Percentiles rank a stretch among this genome's conserved stretches.
phyloP scores from a whole-genome alignment of 2,113 vertebrate genomes.

The Larimichthys polyactis region DNA sequence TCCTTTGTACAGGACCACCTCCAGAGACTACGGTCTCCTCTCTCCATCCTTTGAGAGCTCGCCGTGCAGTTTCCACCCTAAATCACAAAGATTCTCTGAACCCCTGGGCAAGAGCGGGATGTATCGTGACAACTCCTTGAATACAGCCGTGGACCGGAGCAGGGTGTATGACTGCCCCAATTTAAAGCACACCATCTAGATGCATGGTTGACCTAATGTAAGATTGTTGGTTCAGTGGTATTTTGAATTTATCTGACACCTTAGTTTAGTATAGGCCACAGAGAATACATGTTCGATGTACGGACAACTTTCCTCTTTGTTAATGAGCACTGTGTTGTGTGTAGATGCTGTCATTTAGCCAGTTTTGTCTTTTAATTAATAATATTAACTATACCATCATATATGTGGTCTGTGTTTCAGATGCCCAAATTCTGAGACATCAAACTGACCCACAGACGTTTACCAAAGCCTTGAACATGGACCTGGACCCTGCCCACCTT shows the following conservation, averaged over 20 bases:
- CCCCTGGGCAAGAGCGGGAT: slow-evolving; percentile 79
- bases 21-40: slow-evolving; percentile 82
- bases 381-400: not conserved
- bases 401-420: not conserved
- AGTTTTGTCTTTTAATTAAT: not conserved
- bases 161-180: slow-evolving; percentile 80
- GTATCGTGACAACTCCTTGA: slow-evolving; percentile 83
- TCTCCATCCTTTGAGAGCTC: slow-evolving; percentile 77
- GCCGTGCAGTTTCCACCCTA: slow-evolving; percentile 82
- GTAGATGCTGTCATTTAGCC: not conserved
- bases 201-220: not conserved
- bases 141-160: slow-evolving; percentile 84
- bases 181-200: slow-evolving; percentile 81
- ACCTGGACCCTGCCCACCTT: not conserved
- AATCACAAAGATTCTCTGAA: slow-evolving; percentile 83
- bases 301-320: not conserved
- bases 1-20: slow-evolving; percentile 87
- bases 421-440: not conserved
- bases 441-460: not conserved
- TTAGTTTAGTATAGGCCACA: not conserved
- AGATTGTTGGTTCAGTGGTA: not conserved
- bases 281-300: not conserved
- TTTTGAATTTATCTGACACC: not conserved
- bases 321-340: not conserved
- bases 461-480: not conserved